These are phyloP conservation scores for Zaprionus camerounensis DNA, from an alignment of 1,140 invertebrate genomes.

Conservation along the genomic window DNA sequence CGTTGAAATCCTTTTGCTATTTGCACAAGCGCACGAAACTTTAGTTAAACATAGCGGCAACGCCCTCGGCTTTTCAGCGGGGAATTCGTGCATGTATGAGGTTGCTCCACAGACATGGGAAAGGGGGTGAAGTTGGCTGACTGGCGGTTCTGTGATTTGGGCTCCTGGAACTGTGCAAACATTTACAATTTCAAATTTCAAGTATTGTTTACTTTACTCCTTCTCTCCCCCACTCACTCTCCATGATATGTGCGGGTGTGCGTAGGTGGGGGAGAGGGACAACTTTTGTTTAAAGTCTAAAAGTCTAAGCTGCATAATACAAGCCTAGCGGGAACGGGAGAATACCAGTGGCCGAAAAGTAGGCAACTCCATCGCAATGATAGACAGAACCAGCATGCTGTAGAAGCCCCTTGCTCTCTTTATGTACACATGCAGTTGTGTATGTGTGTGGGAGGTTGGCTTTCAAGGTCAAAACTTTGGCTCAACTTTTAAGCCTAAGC, in stretches of 20 bases:
- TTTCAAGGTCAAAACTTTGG: conserved; percentile 68
- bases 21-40: conserved; percentile 72
- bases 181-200: conserved; percentile 76
- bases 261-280: conserved; percentile 11
- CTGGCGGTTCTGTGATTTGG: conserved; percentile 49
- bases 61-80: conserved; percentile 44
- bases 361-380: conserved; percentile 25
- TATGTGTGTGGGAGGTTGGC: conserved; percentile 28
- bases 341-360: conserved; percentile 14
- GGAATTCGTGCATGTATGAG: background rate
- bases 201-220: conserved; percentile 65
- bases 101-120: background rate
- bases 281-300: conserved; percentile 54
- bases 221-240: background rate
- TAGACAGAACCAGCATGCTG: conserved; percentile 22
- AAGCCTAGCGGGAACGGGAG: conserved; percentile 20
- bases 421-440: background rate
- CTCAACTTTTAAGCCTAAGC: conserved; percentile 60
- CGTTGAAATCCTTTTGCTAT: conserved; percentile 64
- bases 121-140: conserved; percentile 16
- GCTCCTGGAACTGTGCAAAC: conserved; percentile 63
- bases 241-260: background rate
- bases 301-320: conserved; percentile 51
- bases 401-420: background rate
- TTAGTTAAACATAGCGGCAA: conserved; percentile 70